A percentile compares a stretch with the other conserved stretches of the same genome.
phyloP scores from a whole-genome alignment of 2,888 invertebrate genomes.

The Athalia cordata region DNA sequence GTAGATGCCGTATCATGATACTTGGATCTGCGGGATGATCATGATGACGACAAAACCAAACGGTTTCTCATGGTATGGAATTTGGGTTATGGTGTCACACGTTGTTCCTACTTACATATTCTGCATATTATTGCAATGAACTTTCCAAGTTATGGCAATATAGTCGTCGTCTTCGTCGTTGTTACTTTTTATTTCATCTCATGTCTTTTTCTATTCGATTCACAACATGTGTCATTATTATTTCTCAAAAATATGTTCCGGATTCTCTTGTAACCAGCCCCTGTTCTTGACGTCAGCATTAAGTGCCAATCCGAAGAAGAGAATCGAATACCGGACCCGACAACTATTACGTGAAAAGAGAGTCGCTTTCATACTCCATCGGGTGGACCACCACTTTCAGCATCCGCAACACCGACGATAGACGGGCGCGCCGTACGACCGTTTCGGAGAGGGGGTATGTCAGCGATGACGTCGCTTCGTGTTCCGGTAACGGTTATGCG shows the following conservation, averaged over 20 bases:
- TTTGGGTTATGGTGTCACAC: no score
- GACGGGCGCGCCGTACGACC: not conserved
- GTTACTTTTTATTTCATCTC: no score
- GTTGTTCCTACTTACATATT: no score
- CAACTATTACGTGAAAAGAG: no score
- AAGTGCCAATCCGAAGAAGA: not conserved
- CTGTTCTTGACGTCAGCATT: no score
- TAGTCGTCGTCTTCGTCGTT: no score
- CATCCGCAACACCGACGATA: not conserved
- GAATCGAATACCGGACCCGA: not conserved
- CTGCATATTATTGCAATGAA: no score
- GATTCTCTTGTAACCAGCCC: conserved; percentile 2
- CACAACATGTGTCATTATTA: not conserved
- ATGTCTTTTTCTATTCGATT: no score
- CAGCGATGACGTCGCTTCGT: conserved; percentile 22
- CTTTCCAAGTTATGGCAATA: no score
- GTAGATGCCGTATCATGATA: not conserved
- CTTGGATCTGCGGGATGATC: not conserved
- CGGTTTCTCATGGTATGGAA: no score
- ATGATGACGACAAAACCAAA: no score
- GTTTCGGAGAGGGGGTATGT: not conserved
- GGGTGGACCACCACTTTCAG: not conserved
- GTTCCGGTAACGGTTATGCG: conserved; percentile 39
- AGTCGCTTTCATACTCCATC: no score
- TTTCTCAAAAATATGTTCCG: conserved; percentile 24